phyloP scores from a whole-genome alignment of 1,140 invertebrate genomes.

The Drosophila pachea region DNA sequence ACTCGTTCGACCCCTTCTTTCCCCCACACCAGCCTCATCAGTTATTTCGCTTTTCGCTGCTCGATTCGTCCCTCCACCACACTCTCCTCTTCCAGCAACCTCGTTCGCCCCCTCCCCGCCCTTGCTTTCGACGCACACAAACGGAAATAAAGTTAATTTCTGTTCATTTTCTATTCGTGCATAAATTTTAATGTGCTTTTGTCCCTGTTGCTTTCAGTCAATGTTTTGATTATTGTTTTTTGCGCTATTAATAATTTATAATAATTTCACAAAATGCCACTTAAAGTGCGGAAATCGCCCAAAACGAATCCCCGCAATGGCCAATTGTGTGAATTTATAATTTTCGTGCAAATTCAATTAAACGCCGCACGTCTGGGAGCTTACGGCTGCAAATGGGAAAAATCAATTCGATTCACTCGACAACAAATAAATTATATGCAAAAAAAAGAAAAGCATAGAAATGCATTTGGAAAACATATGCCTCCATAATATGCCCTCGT shows the following conservation, averaged over 20 bases:
- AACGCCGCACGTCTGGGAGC: conserved; percentile 17
- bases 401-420: conserved; percentile 19
- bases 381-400: conserved; percentile 3
- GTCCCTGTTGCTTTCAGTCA: conserved; percentile 19
- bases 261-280: conserved; percentile 61
- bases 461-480: conserved; percentile 8
- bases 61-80: no score
- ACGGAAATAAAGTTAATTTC: conserved; percentile 57
- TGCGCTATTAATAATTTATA: conserved; percentile 53
- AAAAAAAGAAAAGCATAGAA: conserved; percentile 14
- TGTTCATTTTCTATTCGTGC: conserved; percentile 56
- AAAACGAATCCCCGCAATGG: conserved; percentile 40
- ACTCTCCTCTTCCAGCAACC: no score
- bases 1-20: neutral
- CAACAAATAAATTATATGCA: neutral
- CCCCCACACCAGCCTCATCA: neutral
- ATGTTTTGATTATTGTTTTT: conserved; percentile 49
- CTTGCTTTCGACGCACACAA: conserved; percentile 34
- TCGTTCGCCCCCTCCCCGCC: neutral
- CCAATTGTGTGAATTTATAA: conserved; percentile 46
- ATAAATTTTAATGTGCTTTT: conserved; percentile 49
- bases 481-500: neutral
- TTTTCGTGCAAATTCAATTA: conserved; percentile 46
- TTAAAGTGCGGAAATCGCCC: conserved; percentile 58
- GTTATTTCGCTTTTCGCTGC: neutral